Conservation (phyloP, 2,888 invertebrate genomes). For the Aphidoletes aphidimyza region DNA sequence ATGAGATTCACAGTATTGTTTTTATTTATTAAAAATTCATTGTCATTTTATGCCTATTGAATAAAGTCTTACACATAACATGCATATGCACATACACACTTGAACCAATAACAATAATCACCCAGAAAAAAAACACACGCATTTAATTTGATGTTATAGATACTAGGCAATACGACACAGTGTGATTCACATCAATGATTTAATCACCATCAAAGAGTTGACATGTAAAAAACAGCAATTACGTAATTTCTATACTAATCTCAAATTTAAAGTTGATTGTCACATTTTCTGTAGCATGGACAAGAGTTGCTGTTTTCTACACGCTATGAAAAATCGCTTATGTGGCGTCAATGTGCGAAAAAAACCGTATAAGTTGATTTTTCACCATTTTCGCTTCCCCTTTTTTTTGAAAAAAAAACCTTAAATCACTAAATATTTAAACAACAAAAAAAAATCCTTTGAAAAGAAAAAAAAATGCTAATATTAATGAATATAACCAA, state of each 20-base stretch:
- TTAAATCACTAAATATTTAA: background rate
- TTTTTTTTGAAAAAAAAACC: conserved; percentile 8
- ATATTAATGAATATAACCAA: conserved; percentile 47
- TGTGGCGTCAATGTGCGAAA: background rate
- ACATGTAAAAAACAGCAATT: conserved; percentile 13
- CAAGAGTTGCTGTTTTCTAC: conserved; percentile 37
- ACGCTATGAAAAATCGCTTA: background rate
- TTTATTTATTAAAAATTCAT: no score
- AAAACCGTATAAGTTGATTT: background rate
- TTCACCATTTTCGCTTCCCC: background rate
- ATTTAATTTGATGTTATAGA: background rate
- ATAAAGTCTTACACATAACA: background rate
- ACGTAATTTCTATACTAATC: background rate
- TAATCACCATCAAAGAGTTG: background rate
- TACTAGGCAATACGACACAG: background rate
- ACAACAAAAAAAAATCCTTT: conserved; percentile 17
- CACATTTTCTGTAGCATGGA: background rate
- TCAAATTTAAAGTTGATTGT: background rate
- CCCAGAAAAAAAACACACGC: background rate
- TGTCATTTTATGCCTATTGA: background rate
- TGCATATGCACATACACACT: conserved; percentile 18
- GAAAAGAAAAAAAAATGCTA: conserved; percentile 26
- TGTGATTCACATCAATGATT: background rate
- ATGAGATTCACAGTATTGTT: background rate
- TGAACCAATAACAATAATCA: no score